Percentiles rank a stretch among this genome's conserved stretches.
These are phyloP conservation scores for Probaryconus sp. DNA, from an alignment of 1,140 invertebrate genomes.

Conservation along the genomic window DNA sequence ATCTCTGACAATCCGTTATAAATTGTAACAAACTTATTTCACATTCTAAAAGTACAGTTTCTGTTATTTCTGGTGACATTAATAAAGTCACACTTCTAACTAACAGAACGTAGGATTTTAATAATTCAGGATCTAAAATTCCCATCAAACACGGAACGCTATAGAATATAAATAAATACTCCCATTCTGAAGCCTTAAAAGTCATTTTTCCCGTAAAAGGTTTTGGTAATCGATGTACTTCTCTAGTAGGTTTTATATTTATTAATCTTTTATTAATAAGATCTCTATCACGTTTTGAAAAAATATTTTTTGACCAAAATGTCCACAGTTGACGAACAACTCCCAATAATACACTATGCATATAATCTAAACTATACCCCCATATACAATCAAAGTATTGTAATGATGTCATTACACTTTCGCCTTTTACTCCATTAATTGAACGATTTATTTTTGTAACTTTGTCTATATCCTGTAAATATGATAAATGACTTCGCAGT, in stretches of 20 bases:
- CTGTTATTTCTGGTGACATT: constrained; percentile 18
- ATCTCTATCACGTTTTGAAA: background rate
- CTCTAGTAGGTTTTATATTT: constrained; percentile 25
- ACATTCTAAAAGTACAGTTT: constrained; percentile 25
- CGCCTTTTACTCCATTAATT: constrained; percentile 33
- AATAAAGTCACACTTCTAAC: constrained; percentile 36
- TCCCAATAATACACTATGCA: constrained; percentile 40
- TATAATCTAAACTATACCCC: constrained; percentile 42
- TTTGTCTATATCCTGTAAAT: constrained; percentile 13
- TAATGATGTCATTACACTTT: constrained; percentile 22
- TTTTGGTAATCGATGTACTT: constrained; percentile 41
- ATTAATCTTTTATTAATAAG: constrained; percentile 13
- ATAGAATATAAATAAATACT: constrained; percentile 54
- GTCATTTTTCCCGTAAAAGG: constrained; percentile 17
- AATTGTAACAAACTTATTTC: constrained; percentile 43
- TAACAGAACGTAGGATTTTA: constrained; percentile 45
- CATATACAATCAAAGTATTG: constrained; percentile 48
- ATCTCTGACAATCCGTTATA: constrained; percentile 35
- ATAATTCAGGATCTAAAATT: constrained; percentile 37
- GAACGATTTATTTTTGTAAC: constrained; percentile 8
- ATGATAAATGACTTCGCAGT: constrained; percentile 16
- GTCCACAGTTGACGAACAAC: constrained; percentile 27
- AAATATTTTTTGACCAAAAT: constrained; percentile 9
- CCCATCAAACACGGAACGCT: constrained; percentile 48
- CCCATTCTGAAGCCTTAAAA: constrained; percentile 41